Conservation (phyloP, 2,888 invertebrate species). For the Antheraea yamamai region DNA sequence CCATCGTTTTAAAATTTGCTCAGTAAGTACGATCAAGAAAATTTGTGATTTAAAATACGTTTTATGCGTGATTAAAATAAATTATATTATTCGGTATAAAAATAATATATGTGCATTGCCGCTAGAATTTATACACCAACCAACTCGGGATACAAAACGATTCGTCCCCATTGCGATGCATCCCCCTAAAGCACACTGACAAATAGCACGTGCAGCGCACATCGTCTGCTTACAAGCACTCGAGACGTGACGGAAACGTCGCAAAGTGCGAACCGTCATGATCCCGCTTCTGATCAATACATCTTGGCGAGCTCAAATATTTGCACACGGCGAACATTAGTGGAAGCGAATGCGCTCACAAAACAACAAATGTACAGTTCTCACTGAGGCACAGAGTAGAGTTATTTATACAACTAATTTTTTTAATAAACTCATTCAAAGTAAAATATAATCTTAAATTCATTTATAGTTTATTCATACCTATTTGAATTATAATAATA, state of each 20-base stretch:
- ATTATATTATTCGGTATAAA: background rate
- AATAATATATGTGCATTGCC: background rate
- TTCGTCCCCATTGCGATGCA: slow-evolving; percentile 16
- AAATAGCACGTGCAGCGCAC: slow-evolving; percentile 20
- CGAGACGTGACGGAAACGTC: slow-evolving; percentile 72
- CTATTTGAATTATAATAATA: background rate
- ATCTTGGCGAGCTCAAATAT: slow-evolving; percentile 73
- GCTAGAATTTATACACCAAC: background rate
- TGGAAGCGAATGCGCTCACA: slow-evolving; percentile 19
- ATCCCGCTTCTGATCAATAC: slow-evolving; percentile 74
- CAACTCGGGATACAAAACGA: background rate
- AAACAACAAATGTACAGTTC: background rate
- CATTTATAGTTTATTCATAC: background rate
- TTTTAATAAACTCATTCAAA: background rate
- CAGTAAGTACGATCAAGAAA: no score
- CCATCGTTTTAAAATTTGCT: no score
- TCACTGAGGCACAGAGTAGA: slow-evolving; percentile 1
- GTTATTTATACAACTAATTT: background rate
- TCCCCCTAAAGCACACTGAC: slow-evolving; percentile 16
- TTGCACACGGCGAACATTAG: slow-evolving; percentile 75
- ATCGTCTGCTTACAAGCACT: slow-evolving; percentile 63
- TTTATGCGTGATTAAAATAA: background rate
- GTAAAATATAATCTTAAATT: background rate
- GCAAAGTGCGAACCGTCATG: slow-evolving; percentile 60
- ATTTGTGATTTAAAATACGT: background rate